Conservation (phyloP, 2,797 vertebrate species). For the Cuniculus paca region DNA sequence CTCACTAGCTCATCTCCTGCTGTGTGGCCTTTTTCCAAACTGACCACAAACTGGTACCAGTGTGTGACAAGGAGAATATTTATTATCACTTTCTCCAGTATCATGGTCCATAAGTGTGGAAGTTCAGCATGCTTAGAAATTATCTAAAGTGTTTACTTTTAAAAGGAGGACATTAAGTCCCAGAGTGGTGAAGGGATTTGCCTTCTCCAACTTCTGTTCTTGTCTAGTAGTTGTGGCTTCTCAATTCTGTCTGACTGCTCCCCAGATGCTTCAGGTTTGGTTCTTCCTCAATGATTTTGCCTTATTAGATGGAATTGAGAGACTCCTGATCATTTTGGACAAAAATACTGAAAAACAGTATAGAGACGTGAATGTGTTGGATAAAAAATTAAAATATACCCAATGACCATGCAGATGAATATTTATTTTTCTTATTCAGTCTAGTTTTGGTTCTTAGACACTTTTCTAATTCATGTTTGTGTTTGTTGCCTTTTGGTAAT, state of each 20-base stretch:
- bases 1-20: neutral
- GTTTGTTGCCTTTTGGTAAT: neutral
- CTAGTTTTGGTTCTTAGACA: neutral
- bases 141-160: neutral
- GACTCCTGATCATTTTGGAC: neutral
- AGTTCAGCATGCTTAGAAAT: neutral
- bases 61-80: neutral
- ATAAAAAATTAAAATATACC: neutral
- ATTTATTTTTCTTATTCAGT: constrained; percentile 18
- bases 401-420: neutral
- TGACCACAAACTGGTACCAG: neutral
- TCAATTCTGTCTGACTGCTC: neutral
- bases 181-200: neutral
- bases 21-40: neutral
- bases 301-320: neutral
- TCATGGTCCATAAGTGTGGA: neutral
- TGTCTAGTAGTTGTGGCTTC: neutral
- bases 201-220: neutral
- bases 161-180: neutral
- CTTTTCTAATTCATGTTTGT: neutral
- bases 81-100: neutral
- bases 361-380: neutral
- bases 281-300: neutral
- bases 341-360: neutral
- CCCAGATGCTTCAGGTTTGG: neutral